phyloP scores from a whole-genome alignment of 2,113 vertebrate genomes.

The Arizona elegans region DNA sequence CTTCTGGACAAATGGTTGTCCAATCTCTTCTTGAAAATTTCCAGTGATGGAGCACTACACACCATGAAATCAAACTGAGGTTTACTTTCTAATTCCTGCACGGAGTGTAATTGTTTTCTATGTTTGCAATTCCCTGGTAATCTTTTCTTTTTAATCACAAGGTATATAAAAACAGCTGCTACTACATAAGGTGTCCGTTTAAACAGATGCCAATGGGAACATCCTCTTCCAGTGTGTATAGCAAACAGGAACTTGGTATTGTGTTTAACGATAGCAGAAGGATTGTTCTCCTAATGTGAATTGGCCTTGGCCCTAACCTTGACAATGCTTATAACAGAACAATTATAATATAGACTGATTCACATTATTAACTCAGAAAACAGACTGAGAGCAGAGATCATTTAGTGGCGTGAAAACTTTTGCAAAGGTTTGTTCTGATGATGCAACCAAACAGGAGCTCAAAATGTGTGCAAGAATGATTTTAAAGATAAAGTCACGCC shows the following conservation, averaged over 20 bases:
- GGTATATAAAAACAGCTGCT: conserved; percentile 46
- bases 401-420: not conserved
- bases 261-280: accelerated
- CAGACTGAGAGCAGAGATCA: not conserved
- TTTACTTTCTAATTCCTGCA: conserved; percentile 46
- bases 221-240: conserved; percentile 46
- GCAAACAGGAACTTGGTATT: conserved; percentile 3
- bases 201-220: conserved; percentile 51
- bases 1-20: not conserved
- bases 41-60: not conserved
- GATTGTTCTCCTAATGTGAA: not conserved
- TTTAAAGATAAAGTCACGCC: not conserved
- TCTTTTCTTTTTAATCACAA: conserved; percentile 57
- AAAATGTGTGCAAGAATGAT: not conserved
- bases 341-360: not conserved
- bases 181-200: conserved; percentile 56
- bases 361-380: not conserved
- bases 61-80: not conserved
- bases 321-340: not conserved
- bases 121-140: conserved; percentile 19
- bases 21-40: not conserved
- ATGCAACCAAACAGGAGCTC: not conserved
- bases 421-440: not conserved
- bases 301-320: not conserved
- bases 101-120: conserved; percentile 58